phyloP scores from a whole-genome alignment of 2,113 vertebrate genomes.

The Boulengeromyrus knoepffleri region DNA sequence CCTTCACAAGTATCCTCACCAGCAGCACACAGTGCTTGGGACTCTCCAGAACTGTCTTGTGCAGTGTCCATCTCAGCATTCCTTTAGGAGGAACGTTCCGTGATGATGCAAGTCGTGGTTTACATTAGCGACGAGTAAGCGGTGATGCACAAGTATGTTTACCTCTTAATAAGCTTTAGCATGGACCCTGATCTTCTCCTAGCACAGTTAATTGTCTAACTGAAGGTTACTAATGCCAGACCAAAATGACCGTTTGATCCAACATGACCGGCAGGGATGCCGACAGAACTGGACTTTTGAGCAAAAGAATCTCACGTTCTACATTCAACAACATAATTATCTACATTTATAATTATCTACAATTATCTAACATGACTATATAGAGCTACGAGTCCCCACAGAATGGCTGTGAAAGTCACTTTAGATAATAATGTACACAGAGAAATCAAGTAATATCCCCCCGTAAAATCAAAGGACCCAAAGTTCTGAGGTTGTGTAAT shows the following conservation, averaged over 20 bases:
- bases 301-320: neutral
- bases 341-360: too few species aligned
- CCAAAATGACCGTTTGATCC: neutral
- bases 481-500: neutral
- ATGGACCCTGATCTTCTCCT: neutral
- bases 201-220: neutral
- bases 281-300: neutral
- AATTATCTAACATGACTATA: neutral
- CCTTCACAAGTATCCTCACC: slow-evolving; percentile 66
- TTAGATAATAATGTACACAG: neutral
- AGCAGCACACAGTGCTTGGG: slow-evolving; percentile 54
- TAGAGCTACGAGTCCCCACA: neutral
- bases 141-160: neutral
- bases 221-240: neutral
- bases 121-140: neutral
- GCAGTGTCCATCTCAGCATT: slow-evolving; percentile 74
- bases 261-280: neutral
- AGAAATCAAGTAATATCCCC: neutral
- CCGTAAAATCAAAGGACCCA: neutral
- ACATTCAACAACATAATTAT: neutral
- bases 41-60: slow-evolving; percentile 69
- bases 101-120: neutral
- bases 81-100: slow-evolving; percentile 47
- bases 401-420: neutral
- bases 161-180: neutral